These are phyloP conservation scores for Arion vulgaris DNA, from an alignment of 1,140 invertebrate species.

Conservation along the genomic window DNA sequence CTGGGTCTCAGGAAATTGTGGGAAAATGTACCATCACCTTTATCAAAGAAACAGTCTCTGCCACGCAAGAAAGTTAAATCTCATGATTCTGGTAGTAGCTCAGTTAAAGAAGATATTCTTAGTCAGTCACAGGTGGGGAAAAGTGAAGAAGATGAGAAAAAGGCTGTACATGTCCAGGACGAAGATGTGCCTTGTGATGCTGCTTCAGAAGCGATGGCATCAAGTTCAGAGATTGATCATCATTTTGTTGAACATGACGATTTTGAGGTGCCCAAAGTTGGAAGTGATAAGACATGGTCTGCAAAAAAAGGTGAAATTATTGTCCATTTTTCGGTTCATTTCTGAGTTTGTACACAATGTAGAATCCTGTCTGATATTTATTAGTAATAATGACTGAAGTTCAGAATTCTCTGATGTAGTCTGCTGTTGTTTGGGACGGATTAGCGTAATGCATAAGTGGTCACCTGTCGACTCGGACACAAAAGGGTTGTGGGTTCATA, in stretches of 20 bases:
- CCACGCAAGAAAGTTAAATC: neutral
- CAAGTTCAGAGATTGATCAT: conserved; percentile 18
- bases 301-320: neutral
- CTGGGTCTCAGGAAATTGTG: neutral
- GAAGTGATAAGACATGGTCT: neutral
- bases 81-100: neutral
- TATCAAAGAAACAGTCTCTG: neutral
- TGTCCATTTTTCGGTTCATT: too few species aligned
- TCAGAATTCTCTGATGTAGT: too few species aligned
- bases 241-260: conserved; percentile 6
- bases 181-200: neutral
- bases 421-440: too few species aligned
- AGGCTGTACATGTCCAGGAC: neutral
- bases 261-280: neutral
- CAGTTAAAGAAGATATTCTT: neutral
- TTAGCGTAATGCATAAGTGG: too few species aligned
- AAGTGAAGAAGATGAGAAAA: neutral
- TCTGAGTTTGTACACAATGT: too few species aligned
- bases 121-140: neutral
- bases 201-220: conserved; percentile 7
- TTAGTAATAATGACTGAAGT: too few species aligned
- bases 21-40: neutral
- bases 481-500: too few species aligned
- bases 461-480: too few species aligned
- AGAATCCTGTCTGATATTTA: too few species aligned